phyloP scores from a whole-genome alignment of 2,797 vertebrate genomes.

The Thaleichthys pacificus region DNA sequence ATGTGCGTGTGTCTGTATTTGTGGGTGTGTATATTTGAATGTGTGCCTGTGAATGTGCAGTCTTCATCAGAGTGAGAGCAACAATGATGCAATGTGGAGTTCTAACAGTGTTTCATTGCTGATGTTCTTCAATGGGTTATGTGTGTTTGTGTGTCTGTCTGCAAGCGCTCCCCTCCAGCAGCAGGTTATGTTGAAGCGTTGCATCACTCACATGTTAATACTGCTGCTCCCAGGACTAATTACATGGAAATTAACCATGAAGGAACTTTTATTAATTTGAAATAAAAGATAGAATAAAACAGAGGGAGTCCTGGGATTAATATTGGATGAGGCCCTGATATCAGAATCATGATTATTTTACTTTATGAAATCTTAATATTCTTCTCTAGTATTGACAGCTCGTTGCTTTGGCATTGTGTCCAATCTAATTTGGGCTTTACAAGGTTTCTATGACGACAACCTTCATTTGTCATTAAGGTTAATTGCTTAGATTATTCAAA shows the following conservation, averaged over 20 bases:
- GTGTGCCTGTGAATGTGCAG: background rate
- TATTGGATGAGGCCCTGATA: background rate
- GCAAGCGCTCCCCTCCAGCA: too few species aligned
- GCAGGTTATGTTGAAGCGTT: too few species aligned
- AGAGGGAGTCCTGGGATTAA: background rate
- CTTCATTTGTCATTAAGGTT: background rate
- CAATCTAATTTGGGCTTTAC: background rate
- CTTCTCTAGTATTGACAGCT: background rate
- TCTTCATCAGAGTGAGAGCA: background rate
- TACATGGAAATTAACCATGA: background rate
- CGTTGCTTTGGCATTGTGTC: background rate
- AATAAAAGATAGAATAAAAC: background rate
- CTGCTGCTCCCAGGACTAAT: background rate
- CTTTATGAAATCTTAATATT: background rate
- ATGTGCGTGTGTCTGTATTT: slow-evolving; percentile 1
- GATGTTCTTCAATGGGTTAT: too few species aligned
- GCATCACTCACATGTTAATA: background rate
- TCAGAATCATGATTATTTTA: background rate
- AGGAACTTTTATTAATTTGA: background rate
- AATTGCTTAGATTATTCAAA: slow-evolving; percentile 1
- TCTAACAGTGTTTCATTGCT: background rate
- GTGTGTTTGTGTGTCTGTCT: too few species aligned
- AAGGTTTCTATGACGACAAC: background rate
- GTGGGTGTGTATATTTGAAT: background rate
- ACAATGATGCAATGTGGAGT: background rate